Evolutionary conservation across 2,888 invertebrate genomes (phyloP), one percentile per base, ranked within the genome.

Genomic region (Thera britannica): DNA sequence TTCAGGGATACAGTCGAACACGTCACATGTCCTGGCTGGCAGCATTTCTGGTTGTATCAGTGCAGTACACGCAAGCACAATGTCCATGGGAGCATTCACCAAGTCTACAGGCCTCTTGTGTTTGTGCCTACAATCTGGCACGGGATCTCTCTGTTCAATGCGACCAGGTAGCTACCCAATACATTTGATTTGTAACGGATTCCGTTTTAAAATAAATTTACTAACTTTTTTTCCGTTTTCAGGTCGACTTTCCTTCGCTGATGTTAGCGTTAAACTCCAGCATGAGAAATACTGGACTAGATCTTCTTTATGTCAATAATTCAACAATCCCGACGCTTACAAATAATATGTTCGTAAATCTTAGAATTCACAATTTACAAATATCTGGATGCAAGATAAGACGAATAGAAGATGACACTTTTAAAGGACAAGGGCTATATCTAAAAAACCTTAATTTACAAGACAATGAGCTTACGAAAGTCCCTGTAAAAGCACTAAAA

Each of bases 61-160:
- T 85, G 63, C 77, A 77, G 52, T 68, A 70, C 51, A 82, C 92
- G 34, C 86, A 89, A 60, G 96, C 96, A 35, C 97, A 97, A 82
- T 98, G 98, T 89, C 98, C 98, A 0, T 98, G 98, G 98, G 96
- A 96, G 79, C 94, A 95, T 68, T 95, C 96, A 71, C 94, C 96
- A 36, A 94, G 95, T 58, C 95, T 98, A 70, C 97, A 97, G 82
- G 95, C 97, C 59, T 96, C 97, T 57, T 98, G 98, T 87, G 95
- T 98, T 70, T 98, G 98, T 90, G 97, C 98, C 72, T 96, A 96
- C 87, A 98, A 98, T 86, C 94, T 97, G 72, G 97, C 97, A 55
- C 95, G 96, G 77, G 97, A 98, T 85, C 94, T 98, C 11, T 97
- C 97, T 46, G 97, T 98, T 73, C 98, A 98, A 90, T 98, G 98